Evolutionary conservation across 1,140 invertebrate species (phyloP).

Genomic region (Apis cerana): DNA sequence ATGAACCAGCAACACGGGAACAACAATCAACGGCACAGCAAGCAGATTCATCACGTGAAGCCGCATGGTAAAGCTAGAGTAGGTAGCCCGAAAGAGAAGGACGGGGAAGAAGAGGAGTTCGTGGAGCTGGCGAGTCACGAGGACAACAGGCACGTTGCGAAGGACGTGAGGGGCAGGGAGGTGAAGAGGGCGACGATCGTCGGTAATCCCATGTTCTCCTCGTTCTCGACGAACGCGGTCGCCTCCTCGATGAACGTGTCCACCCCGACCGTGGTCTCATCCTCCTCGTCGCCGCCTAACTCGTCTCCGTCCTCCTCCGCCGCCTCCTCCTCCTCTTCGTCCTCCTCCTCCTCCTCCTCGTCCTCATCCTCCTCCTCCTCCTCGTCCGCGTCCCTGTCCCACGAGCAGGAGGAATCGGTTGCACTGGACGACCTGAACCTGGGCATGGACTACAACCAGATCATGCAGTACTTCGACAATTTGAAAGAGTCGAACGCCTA

Average conservation of each 20-base stretch:
- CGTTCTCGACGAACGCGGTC: constrained; percentile 67
- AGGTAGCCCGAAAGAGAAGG: constrained; percentile 56
- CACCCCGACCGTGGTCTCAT: constrained; percentile 57
- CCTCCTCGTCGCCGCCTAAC: constrained; percentile 57
- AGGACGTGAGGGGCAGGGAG: constrained; percentile 79
- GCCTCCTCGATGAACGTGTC: constrained; percentile 62
- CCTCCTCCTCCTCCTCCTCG: constrained; percentile 44
- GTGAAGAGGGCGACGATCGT: constrained; percentile 92
- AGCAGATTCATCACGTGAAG: constrained; percentile 53
- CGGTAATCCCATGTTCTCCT: constrained; percentile 92
- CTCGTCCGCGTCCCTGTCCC: constrained; percentile 67
- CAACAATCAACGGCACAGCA: constrained; percentile 60
- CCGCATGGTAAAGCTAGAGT: constrained; percentile 52
- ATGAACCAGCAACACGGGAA: constrained; percentile 52
- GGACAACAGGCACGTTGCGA: constrained; percentile 60
- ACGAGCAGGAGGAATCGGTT: constrained; percentile 81
- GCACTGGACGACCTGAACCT: constrained; percentile 90
- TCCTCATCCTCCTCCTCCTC: constrained; percentile 71
- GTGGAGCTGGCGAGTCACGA: constrained; percentile 70
- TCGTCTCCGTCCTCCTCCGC: constrained; percentile 58
- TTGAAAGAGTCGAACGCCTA: constrained; percentile 88
- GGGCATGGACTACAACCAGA: constrained; percentile 97
- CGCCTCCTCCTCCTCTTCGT: constrained; percentile 48
- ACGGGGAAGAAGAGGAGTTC: constrained; percentile 70
- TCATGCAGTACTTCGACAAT: constrained; percentile 98